phyloP scores from a whole-genome alignment of 1,140 invertebrate genomes.

The Panagrolaimus sp. region DNA sequence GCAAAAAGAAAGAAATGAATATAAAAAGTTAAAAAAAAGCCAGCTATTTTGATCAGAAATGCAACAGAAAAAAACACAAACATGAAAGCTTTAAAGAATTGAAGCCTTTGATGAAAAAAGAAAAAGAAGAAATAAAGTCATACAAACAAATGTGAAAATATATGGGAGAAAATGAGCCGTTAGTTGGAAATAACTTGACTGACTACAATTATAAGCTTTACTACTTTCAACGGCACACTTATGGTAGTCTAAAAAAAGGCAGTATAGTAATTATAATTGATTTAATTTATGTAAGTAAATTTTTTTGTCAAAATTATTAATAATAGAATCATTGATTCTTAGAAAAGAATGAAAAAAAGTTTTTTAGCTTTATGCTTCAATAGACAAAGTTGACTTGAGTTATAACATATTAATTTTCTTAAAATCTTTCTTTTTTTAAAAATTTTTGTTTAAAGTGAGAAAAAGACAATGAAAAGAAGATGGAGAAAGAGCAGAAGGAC shows the following conservation, averaged over 20 bases:
- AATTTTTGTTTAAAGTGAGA: too few species aligned
- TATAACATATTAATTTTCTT: not conserved
- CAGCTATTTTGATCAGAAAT: not conserved
- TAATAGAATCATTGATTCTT: not conserved
- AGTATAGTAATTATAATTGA: not conserved
- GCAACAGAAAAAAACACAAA: too few species aligned
- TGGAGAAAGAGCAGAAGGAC: too few species aligned
- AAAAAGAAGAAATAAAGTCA: not conserved
- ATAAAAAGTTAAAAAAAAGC: not conserved
- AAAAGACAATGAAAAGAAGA: not conserved
- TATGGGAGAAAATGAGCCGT: not conserved
- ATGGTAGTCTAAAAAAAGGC: not conserved
- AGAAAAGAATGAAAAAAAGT: not conserved
- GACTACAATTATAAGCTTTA: too few species aligned
- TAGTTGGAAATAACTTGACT: constrained; percentile 8
- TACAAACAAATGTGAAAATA: not conserved
- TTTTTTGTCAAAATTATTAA: not conserved
- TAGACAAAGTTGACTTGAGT: not conserved
- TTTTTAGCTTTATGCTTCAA: not conserved
- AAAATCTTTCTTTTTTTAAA: not conserved
- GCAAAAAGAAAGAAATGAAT: too few species aligned
- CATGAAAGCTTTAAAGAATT: not conserved
- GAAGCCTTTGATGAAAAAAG: not conserved
- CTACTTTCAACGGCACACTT: too few species aligned
- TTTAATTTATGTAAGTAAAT: not conserved